These are phyloP conservation scores for Clarias batrachus DNA, from an alignment of 2,113 vertebrate species.

Conservation along the genomic window DNA sequence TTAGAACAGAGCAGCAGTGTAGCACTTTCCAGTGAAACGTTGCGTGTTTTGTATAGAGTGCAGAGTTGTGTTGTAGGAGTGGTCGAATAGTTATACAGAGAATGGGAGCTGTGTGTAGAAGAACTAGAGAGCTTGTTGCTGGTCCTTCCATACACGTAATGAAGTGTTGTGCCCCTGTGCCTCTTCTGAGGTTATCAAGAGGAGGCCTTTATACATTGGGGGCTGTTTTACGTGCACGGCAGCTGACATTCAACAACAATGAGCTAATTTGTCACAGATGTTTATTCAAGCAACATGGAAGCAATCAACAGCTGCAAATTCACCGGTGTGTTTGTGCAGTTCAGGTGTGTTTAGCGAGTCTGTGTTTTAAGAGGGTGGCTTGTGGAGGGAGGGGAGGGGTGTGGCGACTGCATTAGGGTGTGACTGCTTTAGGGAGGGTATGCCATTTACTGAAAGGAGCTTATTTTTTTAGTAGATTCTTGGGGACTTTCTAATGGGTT, in stretches of 20 bases:
- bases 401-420: constrained; percentile 11
- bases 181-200: constrained; percentile 32
- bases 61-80: constrained; percentile 26
- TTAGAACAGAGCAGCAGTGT: constrained; percentile 46
- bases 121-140: not conserved
- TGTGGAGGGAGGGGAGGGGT: not conserved
- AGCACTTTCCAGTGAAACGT: constrained; percentile 11
- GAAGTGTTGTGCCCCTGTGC: constrained; percentile 47
- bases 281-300: constrained; percentile 63
- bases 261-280: constrained; percentile 58
- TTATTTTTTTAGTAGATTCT: constrained; percentile 42
- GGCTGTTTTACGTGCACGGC: constrained; percentile 32
- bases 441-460: constrained; percentile 31
- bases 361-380: constrained; percentile 45
- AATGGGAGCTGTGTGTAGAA: constrained; percentile 51
- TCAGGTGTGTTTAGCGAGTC: constrained; percentile 47
- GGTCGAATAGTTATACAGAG: constrained; percentile 26
- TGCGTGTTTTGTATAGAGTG: constrained; percentile 23
- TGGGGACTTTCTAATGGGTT: constrained; percentile 65
- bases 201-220: constrained; percentile 18
- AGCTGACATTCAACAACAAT: constrained; percentile 57
- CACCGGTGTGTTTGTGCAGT: constrained; percentile 31
- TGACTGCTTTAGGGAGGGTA: not conserved
- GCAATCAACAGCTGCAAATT: constrained; percentile 47
- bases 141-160: constrained; percentile 48